Evolutionary conservation across 2,113 vertebrate genomes (phyloP), one percentile per base, ranked within the genome.

Genomic region (Desmodus rotundus): DNA sequence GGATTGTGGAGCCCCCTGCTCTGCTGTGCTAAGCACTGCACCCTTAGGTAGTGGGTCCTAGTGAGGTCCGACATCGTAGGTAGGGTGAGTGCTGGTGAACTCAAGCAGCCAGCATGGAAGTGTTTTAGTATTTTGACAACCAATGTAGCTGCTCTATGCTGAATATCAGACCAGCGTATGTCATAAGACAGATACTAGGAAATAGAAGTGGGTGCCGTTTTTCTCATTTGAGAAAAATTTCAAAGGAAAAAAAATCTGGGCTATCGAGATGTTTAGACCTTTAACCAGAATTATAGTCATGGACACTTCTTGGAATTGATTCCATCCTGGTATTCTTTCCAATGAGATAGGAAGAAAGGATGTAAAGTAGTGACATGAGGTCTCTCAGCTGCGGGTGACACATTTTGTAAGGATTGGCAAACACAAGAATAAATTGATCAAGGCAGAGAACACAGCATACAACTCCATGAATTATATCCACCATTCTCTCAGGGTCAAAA

Each of bases 191-290:
- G 4, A 36, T 65, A 13, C 14, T 33, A n/a, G n/a, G 82, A 82
- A 91, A 88, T 16, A 85, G 52, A 74, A 83, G 73, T 52, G 24
- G 19, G 41, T 24, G 41, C 33, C 50, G 19, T 72, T 92, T 90
- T 95, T 52, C 47, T 90, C 6, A 33, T 43, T 87, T 92, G 68
- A 87, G 87, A 80, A 86, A 96, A 84, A 88, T 81, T 77, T 33
- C 47, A 50, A 78, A 91, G 22, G n/a, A 14, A 94, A 65, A 54
- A 67, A 77, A n/a, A 52, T 68, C 43, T 63, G 22, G 58, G 20
- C 13, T 56, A 54, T 56, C 47, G 77, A 86, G 61, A 36, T 54
- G n/a, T 87, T 90, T 91, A 89, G 45, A 82, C 17, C 15, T 95
- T 86, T 67, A 54, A 50, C 65, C 26, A 77, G 70, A 89, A 90